A percentile compares a stretch with the other conserved stretches of the same genome.
These are phyloP conservation scores for Machimus rusticus DNA, from an alignment of 2,888 invertebrate species.

Conservation along the genomic window DNA sequence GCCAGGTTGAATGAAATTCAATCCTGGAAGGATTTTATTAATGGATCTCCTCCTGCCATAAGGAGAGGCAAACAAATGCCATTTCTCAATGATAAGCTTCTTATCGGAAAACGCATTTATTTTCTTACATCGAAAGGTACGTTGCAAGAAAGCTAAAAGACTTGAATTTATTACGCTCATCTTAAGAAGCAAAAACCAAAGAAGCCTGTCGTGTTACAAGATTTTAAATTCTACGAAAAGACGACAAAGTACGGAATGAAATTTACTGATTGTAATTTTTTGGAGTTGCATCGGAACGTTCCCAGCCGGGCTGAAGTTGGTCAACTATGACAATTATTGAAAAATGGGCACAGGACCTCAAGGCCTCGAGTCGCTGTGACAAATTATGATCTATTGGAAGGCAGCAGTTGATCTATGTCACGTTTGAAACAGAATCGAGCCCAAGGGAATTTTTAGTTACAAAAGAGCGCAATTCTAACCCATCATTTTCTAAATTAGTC, in stretches of 20 bases:
- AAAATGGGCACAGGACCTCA: background rate
- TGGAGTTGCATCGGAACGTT: background rate
- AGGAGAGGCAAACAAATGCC: background rate
- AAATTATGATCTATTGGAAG: background rate
- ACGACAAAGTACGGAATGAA: background rate
- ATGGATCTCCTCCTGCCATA: background rate
- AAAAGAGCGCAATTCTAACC: background rate
- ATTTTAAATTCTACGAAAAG: background rate
- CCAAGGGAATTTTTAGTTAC: background rate
- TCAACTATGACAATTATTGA: background rate
- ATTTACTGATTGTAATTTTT: background rate
- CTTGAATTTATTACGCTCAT: background rate
- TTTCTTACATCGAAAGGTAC: background rate
- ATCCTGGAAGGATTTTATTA: background rate
- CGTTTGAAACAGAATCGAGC: background rate
- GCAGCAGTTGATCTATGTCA: background rate
- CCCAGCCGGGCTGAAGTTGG: background rate
- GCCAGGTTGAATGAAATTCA: background rate
- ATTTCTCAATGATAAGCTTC: background rate
- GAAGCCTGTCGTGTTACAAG: background rate
- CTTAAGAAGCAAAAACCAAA: background rate
- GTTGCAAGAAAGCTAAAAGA: background rate
- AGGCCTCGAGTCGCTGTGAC: background rate
- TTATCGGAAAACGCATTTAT: background rate
- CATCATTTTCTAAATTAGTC: background rate